These are phyloP conservation scores for Calidris pugnax DNA, from an alignment of 2,113 vertebrate species.

Conservation along the genomic window DNA sequence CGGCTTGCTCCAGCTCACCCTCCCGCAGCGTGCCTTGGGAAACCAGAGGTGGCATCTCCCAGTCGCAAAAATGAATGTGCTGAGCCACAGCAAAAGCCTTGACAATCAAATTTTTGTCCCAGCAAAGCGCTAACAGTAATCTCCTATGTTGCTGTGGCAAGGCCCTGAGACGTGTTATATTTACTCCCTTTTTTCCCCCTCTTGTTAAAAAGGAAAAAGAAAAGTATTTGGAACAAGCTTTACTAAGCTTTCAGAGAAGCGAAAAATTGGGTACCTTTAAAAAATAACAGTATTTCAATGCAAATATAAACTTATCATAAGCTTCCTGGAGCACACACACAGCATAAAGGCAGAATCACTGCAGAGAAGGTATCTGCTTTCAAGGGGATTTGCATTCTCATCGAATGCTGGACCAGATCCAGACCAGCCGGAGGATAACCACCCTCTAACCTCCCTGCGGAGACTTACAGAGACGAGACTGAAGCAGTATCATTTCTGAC, in stretches of 20 bases:
- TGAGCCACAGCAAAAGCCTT: background rate
- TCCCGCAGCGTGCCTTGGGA: rapidly evolving
- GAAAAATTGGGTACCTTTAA: background rate
- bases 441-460: conserved; percentile 52
- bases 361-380: conserved; percentile 59
- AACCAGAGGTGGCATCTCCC: background rate
- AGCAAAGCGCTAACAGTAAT: background rate
- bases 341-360: background rate
- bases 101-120: background rate
- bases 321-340: background rate
- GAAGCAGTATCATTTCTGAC: conserved; percentile 69
- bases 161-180: background rate
- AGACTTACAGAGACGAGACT: conserved; percentile 55
- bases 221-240: background rate
- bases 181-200: background rate
- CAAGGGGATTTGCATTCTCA: conserved; percentile 69
- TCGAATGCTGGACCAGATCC: conserved; percentile 55
- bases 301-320: conserved; percentile 18
- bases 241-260: background rate
- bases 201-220: background rate
- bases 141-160: background rate
- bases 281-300: background rate
- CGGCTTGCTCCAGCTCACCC: background rate
- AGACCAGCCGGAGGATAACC: conserved; percentile 61
- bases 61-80: background rate